Conservation (phyloP, 2,888 invertebrate species). For the Julus scanicus region DNA sequence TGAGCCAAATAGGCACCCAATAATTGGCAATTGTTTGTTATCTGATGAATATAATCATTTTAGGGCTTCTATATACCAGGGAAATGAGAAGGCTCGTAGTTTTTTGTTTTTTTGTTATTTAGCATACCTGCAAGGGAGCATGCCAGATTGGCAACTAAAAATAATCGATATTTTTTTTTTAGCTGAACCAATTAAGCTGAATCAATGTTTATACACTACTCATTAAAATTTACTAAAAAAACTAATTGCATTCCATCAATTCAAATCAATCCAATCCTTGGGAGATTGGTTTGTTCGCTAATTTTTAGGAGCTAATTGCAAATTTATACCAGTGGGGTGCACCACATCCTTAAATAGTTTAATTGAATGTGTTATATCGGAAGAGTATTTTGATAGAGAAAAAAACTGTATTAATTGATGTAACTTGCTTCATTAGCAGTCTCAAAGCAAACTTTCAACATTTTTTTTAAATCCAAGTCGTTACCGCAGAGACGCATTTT, state of each 20-base stretch:
- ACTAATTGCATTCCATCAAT: conserved; percentile 15
- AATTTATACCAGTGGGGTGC: conserved; percentile 27
- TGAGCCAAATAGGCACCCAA: neutral
- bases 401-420: neutral
- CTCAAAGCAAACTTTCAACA: neutral
- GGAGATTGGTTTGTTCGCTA: neutral
- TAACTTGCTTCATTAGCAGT: conserved; percentile 21
- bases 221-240: conserved; percentile 15
- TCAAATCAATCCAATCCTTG: neutral
- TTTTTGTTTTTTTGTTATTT: neutral
- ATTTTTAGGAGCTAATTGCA: conserved; percentile 18
- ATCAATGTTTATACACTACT: conserved; percentile 26
- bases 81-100: neutral
- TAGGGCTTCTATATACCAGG: neutral
- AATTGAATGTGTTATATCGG: neutral
- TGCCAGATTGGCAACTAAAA: neutral
- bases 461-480: neutral
- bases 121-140: neutral
- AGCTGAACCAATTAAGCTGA: neutral
- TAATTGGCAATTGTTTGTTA: conserved; percentile 11
- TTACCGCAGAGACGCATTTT: neutral
- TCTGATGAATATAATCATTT: neutral
- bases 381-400: neutral
- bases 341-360: conserved; percentile 28
- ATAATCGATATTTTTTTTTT: neutral